A percentile compares a stretch with the other conserved stretches of the same genome.
Evolutionary conservation across 2,888 invertebrate genomes (phyloP).

Genomic region (Hirtodrosophila trivittata): DNA sequence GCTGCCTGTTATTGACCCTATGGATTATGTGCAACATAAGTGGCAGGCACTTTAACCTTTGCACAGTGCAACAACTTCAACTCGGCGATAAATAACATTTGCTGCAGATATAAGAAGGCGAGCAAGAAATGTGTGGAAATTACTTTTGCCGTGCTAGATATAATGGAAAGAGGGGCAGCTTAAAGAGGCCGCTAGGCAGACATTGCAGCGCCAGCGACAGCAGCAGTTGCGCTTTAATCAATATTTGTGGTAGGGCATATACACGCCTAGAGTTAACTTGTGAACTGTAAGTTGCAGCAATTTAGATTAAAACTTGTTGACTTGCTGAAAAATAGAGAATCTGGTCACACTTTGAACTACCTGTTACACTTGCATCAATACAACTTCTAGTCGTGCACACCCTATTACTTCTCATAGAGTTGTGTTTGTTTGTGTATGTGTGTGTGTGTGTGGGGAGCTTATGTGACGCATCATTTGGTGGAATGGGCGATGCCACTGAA

Average conservation of each 20-base stretch:
- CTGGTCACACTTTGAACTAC: no score
- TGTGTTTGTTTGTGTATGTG: background rate
- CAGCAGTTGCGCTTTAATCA: slow-evolving; percentile 13
- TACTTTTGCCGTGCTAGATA: slow-evolving; percentile 9
- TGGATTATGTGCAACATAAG: slow-evolving; percentile 72
- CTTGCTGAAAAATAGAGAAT: no score
- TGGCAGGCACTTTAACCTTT: slow-evolving; percentile 54
- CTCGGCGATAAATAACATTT: slow-evolving; percentile 62
- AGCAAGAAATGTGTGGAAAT: slow-evolving; percentile 49
- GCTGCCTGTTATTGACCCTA: slow-evolving; percentile 65
- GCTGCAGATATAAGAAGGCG: slow-evolving; percentile 20
- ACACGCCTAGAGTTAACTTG: no score
- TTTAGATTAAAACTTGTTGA: no score
- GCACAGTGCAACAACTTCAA: slow-evolving; percentile 44
- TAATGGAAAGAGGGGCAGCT: background rate
- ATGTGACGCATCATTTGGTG: slow-evolving; percentile 51
- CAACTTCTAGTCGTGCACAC: background rate
- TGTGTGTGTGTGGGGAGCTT: slow-evolving; percentile 12
- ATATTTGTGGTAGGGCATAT: no score
- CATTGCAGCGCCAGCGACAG: slow-evolving; percentile 42
- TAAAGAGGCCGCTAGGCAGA: slow-evolving; percentile 20
- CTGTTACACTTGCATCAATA: background rate
- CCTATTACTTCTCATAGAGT: background rate
- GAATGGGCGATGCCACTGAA: slow-evolving; percentile 66
- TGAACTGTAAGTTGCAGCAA: no score